A percentile compares a stretch with the other conserved stretches of the same genome.
Evolutionary conservation across 2,797 vertebrate species (phyloP).

Genomic region (Peromyscus eremicus): DNA sequence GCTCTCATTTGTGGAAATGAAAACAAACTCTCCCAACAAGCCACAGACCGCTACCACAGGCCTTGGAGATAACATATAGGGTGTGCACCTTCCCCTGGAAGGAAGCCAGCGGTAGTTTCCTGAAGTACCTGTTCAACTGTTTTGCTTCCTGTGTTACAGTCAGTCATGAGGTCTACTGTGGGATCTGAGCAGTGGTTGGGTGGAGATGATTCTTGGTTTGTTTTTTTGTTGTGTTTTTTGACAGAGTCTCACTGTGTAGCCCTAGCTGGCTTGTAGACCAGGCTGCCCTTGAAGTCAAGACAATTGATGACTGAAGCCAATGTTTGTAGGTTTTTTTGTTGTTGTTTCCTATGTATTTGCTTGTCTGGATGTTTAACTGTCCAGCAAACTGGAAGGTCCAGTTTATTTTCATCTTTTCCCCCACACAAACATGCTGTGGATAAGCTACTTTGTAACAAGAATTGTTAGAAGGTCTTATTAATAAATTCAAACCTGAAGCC

Average conservation of each 20-base stretch:
- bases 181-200: not conserved
- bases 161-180: not conserved
- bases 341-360: not conserved
- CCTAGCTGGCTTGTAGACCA: not conserved
- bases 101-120: not conserved
- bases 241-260: not conserved
- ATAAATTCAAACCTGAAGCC: too few relatives aligned
- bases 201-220: not conserved
- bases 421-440: not conserved
- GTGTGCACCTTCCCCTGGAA: not conserved
- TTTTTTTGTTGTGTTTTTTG: not conserved
- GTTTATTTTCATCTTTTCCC: conserved; percentile 29
- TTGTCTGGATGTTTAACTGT: conserved; percentile 43
- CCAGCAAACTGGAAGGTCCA: not conserved
- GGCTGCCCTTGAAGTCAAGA: not conserved
- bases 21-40: not conserved
- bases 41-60: not conserved
- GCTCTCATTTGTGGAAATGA: not conserved
- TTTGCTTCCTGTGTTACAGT: not conserved
- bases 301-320: not conserved
- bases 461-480: too few relatives aligned
- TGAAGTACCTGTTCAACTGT: conserved; percentile 19
- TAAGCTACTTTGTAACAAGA: not conserved
- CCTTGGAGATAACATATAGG: not conserved
- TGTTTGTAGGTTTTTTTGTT: not conserved